Conservation (phyloP, 2,797 vertebrate species). For the Diplodus puntazzo region DNA sequence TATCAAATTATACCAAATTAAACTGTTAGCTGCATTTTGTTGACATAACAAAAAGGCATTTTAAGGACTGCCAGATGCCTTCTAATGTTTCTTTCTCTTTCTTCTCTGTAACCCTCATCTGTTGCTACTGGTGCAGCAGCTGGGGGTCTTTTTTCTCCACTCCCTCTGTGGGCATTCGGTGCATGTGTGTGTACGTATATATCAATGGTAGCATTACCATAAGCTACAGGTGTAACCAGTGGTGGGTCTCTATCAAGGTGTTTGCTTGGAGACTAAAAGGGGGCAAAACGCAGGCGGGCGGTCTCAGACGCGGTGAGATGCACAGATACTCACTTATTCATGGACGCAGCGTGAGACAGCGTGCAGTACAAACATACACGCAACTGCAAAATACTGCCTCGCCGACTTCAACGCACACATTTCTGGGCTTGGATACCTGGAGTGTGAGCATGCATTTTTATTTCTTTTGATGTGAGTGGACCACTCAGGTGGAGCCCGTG, state of each 20-base stretch:
- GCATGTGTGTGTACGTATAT: conserved; percentile 39
- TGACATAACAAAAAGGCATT: neutral
- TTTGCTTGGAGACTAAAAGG: conserved; percentile 54
- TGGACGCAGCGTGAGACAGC: conserved; percentile 38
- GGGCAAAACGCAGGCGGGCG: conserved; percentile 50
- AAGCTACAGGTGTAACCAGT: conserved; percentile 67
- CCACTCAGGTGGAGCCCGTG: neutral
- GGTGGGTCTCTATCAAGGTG: conserved; percentile 58
- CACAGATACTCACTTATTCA: conserved; percentile 53
- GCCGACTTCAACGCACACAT: neutral
- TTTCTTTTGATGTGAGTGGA: neutral
- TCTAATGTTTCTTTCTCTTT: conserved; percentile 16
- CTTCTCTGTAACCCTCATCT: conserved; percentile 22
- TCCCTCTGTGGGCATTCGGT: conserved; percentile 14
- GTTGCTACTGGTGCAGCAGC: conserved; percentile 15
- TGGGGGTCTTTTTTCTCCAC: conserved; percentile 10
- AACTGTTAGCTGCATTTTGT: neutral
- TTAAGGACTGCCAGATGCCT: conserved; percentile 5
- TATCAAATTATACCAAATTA: neutral
- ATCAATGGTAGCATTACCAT: conserved; percentile 54
- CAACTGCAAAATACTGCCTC: conserved; percentile 8
- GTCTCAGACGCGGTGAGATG: conserved; percentile 31
- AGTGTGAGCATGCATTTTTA: neutral
- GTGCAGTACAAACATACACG: conserved; percentile 12
- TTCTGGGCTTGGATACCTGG: neutral